Evolutionary conservation across 2,113 vertebrate genomes (phyloP), one percentile per base, ranked within the genome.

Genomic region (Rhinichthys klamathensis): DNA sequence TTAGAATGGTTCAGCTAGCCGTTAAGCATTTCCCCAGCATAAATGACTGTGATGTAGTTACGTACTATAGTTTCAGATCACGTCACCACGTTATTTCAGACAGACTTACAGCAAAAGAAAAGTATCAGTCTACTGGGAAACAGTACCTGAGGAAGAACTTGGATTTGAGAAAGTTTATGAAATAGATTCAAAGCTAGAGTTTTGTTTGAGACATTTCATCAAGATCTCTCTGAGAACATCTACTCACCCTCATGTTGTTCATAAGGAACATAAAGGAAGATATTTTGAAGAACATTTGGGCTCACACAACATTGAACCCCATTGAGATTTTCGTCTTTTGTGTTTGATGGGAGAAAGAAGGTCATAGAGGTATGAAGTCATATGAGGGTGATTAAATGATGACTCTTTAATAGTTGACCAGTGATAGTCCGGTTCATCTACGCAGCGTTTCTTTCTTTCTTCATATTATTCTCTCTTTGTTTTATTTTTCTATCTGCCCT

Each of bases 71-170:
- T 44, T 44, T 38, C 69, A n/a, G 21, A 44, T 73, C 69, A 41
- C 5, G 1, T 44, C 69, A 25, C 69, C 11, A 44, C 69, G 44
- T 44, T 73, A 25, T 41, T 44, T 73, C 38, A 44, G 69, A 41
- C 41, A 41, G 35, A 72, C 69, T 72, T 41, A 12, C 9, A 72
- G 69, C 38, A 72, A 41, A 44, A 72, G 21, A 73, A 73, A 73
- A 44, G 23, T 44, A 44, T 73, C 69, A 73, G 69, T 25, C 69
- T 44, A 13, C 38, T 25, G 69, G 38, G 38, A 44, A 41, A 72
- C 69, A n/a, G 23, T 38, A 25, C 44, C 23, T 15, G 38, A 73
- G 35, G 38, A 73, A 35, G 23, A 72, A 38, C 38, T 72, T 10
- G 38, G 2, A 25, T 41, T 73, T 44, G 10, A 44, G 11, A 73